Percentiles rank a stretch among this genome's conserved stretches.
These are phyloP conservation scores for Pristionchus japonicus DNA, from an alignment of 2,888 invertebrate species.

Conservation along the genomic window DNA sequence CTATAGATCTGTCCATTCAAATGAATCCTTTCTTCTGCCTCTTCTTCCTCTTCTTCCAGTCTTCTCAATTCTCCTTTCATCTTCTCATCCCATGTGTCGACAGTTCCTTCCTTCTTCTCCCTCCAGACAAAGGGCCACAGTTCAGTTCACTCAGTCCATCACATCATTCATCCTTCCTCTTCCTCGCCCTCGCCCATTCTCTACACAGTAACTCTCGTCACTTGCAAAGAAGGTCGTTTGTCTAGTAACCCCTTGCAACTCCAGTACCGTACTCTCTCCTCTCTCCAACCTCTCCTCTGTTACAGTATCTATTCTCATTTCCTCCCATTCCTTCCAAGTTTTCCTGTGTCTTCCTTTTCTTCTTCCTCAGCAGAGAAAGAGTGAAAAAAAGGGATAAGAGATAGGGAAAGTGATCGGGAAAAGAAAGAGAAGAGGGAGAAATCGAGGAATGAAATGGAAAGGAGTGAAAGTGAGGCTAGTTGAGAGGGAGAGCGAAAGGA, in stretches of 20 bases:
- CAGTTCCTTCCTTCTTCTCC: background rate
- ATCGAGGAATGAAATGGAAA: too few relatives aligned
- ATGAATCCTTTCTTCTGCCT: too few relatives aligned
- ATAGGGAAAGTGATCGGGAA: slow-evolving; percentile 8
- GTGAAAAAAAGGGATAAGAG: slow-evolving; percentile 19
- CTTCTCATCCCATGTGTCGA: background rate
- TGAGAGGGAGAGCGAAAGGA: background rate
- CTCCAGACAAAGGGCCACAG: background rate
- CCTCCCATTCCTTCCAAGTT: background rate
- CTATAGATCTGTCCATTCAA: background rate
- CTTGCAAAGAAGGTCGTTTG: too few relatives aligned
- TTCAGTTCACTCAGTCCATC: background rate
- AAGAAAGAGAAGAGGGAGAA: background rate
- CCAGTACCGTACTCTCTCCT: too few relatives aligned
- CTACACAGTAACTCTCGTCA: background rate
- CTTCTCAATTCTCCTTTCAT: background rate
- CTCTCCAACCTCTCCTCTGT: background rate
- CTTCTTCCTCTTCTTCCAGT: background rate
- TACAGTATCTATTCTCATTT: background rate
- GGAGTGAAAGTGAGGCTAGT: background rate
- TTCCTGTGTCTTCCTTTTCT: background rate
- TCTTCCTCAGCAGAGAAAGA: background rate
- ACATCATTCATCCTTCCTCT: too few relatives aligned
- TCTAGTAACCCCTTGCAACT: too few relatives aligned
- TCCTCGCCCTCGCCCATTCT: background rate